Percentiles rank a stretch among this genome's conserved stretches.
Conservation (phyloP, 2,888 invertebrate genomes). For the Sisyra nigra region DNA sequence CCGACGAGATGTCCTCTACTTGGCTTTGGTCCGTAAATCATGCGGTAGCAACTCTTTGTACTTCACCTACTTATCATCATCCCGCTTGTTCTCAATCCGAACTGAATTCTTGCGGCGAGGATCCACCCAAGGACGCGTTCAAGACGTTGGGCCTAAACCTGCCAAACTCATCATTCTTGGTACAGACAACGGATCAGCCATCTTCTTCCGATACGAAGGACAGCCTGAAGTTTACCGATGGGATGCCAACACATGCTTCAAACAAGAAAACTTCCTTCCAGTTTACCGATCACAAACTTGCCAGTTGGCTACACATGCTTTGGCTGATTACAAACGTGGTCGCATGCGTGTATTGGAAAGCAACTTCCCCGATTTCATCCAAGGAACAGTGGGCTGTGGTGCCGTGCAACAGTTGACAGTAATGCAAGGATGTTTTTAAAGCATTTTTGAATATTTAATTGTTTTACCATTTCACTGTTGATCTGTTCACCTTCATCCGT, state of each 20-base stretch:
- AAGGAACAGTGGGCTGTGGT: slow-evolving; percentile 42
- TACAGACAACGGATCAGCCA: slow-evolving; percentile 40
- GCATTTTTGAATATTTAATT: neutral
- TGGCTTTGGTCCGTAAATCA: slow-evolving; percentile 39
- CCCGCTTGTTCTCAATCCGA: slow-evolving; percentile 43
- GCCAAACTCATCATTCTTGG: slow-evolving; percentile 41
- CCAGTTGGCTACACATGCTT: slow-evolving; percentile 38
- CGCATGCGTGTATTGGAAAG: slow-evolving; percentile 42
- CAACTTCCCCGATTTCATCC: slow-evolving; percentile 46
- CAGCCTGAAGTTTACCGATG: slow-evolving; percentile 39
- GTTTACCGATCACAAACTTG: slow-evolving; percentile 36
- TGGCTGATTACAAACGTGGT: slow-evolving; percentile 36
- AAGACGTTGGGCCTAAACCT: slow-evolving; percentile 39
- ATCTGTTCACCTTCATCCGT: neutral
- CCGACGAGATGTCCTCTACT: slow-evolving; percentile 45
- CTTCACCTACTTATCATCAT: slow-evolving; percentile 46
- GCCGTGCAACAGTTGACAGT: slow-evolving; percentile 33
- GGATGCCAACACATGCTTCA: slow-evolving; percentile 33
- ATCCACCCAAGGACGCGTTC: slow-evolving; percentile 31
- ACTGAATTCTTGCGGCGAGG: slow-evolving; percentile 43
- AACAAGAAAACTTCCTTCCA: slow-evolving; percentile 28
- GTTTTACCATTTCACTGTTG: neutral
- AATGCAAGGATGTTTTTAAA: slow-evolving; percentile 16
- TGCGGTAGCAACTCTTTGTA: slow-evolving; percentile 40
- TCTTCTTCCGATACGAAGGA: slow-evolving; percentile 41